phyloP scores from a whole-genome alignment of 2,797 vertebrate genomes.

The Rhodeus uyekii region DNA sequence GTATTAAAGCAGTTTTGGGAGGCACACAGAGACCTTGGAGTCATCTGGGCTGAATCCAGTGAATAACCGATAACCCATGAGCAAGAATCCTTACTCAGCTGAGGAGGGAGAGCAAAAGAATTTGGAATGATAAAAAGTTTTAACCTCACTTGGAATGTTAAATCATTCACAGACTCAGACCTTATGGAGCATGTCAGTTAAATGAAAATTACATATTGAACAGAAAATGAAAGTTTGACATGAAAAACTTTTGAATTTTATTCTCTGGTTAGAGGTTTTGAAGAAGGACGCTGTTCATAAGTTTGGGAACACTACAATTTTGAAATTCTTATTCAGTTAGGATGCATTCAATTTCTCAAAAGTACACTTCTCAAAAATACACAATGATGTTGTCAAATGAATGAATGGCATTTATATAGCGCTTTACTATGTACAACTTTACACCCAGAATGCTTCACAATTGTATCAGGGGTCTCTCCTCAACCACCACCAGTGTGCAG shows the following conservation, averaged over 20 bases:
- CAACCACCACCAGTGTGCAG: too few relatives aligned
- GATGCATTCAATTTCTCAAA: not conserved
- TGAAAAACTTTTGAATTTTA: not conserved
- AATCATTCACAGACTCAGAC: not conserved
- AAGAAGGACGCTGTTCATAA: not conserved
- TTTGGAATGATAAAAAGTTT: slow-evolving; percentile 7
- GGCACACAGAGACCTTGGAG: slow-evolving; percentile 19
- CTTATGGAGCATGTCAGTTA: not conserved
- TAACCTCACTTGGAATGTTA: not conserved
- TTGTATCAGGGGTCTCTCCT: too few relatives aligned
- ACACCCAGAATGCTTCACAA: too few relatives aligned
- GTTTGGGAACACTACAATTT: not conserved
- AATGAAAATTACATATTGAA: not conserved
- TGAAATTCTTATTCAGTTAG: not conserved
- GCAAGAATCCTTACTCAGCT: not conserved
- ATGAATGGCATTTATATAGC: too few relatives aligned
- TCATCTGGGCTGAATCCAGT: slow-evolving; percentile 17
- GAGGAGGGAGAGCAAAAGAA: not conserved
- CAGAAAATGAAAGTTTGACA: not conserved
- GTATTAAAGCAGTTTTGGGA: slow-evolving; percentile 22
- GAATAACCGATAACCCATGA: slow-evolving; percentile 10
- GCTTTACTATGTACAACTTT: too few relatives aligned
- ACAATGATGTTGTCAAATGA: too few relatives aligned
- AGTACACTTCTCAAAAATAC: too few relatives aligned
- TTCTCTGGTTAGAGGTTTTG: not conserved